Evolutionary conservation across 2,888 invertebrate species (phyloP), one percentile per base, ranked within the genome.

Genomic region (Caenorhabditis angaria): DNA sequence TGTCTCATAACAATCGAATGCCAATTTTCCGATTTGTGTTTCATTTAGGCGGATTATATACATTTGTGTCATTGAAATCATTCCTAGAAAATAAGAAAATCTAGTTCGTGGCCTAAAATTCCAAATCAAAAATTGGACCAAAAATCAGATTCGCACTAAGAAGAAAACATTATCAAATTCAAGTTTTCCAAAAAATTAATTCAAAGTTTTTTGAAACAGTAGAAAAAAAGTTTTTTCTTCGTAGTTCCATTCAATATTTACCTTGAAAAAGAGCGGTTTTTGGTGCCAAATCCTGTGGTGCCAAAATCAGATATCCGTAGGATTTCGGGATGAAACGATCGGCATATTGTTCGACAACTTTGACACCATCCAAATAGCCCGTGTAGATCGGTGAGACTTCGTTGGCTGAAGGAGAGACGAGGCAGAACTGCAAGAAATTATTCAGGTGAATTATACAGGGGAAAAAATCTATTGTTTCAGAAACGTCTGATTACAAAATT

Each of bases 41-140:
- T 64, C 67, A 53, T 51, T 61, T 24, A 72, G 28, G 12, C 71
- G 48, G 2, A 58, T 50, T 4, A 48, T 32, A 32, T 64, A 72
- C 25, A 64, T 28, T 50, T 61, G 65, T 8, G 63, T 64, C 56
- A 72, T 67, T 32, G 71, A 72, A n/a, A 72, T 66, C 71, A 70
- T 70, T 60, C 71, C n/a, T n/a, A n/a, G n/a, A n/a, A n/a, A n/a
- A n/a, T n/a, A n/a, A n/a, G n/a, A n/a, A n/a, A n/a, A n/a, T n/a
- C n/a, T n/a, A n/a, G n/a, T n/a, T n/a, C n/a, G n/a, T n/a, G n/a
- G n/a, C n/a, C n/a, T n/a, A n/a, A n/a, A n/a, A n/a, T n/a, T n/a
- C n/a, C n/a, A n/a, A n/a, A n/a, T n/a, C n/a, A n/a, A n/a, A n/a
- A n/a, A n/a, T n/a, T n/a, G n/a, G n/a, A n/a, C n/a, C n/a, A n/a